phyloP scores from a whole-genome alignment of 2,113 vertebrate species.

The Benitochromis conjunctus region DNA sequence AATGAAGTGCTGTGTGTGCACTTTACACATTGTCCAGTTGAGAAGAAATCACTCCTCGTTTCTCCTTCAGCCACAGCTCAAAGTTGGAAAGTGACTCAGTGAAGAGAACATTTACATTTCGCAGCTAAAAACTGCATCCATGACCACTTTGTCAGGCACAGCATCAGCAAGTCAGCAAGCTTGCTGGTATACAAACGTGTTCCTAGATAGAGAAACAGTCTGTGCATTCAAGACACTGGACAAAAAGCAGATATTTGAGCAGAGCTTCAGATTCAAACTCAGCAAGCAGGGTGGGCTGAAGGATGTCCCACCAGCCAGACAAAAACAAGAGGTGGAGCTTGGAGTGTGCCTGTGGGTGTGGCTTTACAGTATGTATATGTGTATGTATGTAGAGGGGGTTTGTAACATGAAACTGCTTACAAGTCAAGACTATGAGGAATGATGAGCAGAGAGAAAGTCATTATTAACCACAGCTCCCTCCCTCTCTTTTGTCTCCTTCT shows the following conservation, averaged over 20 bases:
- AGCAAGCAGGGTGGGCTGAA: background rate
- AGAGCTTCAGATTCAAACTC: background rate
- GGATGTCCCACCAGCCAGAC: background rate
- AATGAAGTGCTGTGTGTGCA: background rate
- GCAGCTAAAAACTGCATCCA: background rate
- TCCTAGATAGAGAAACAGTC: background rate
- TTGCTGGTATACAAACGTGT: background rate
- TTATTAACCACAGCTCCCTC: background rate
- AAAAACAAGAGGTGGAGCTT: slow-evolving; percentile 35
- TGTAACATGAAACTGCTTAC: slow-evolving; percentile 13
- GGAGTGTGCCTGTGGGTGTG: background rate
- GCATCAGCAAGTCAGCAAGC: background rate
- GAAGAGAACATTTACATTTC: background rate
- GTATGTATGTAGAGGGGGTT: background rate
- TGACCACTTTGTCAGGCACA: background rate
- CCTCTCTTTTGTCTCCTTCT: background rate
- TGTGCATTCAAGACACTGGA: background rate
- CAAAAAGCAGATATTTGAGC: background rate
- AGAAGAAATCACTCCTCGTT: background rate
- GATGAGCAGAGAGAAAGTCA: background rate
- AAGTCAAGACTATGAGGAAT: background rate
- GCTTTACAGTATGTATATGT: background rate
- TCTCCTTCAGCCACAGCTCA: background rate
- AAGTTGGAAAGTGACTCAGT: background rate
- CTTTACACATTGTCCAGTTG: background rate